Conservation (phyloP, 2,888 invertebrate genomes). For the Drosophila mettleri region DNA sequence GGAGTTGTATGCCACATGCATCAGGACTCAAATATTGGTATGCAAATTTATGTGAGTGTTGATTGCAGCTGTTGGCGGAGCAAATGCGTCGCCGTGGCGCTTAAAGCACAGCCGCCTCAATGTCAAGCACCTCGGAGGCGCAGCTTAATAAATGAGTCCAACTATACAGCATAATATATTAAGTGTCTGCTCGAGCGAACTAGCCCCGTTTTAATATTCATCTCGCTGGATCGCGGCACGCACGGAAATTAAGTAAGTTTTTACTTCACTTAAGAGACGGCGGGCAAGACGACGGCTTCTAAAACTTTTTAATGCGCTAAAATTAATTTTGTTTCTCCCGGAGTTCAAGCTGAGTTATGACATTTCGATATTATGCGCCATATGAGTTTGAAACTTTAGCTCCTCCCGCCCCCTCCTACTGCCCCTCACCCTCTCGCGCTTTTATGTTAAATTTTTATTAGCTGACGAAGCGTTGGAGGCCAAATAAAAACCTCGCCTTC, state of each 20-base stretch:
- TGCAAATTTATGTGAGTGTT: constrained; percentile 78
- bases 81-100: constrained; percentile 9
- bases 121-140: constrained; percentile 41
- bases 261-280: constrained; percentile 30
- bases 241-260: constrained; percentile 59
- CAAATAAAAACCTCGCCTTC: constrained; percentile 42
- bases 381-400: constrained; percentile 54
- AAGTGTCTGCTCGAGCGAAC: constrained; percentile 21
- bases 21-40: constrained; percentile 57
- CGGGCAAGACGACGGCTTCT: constrained; percentile 10
- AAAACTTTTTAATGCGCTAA: constrained; percentile 65
- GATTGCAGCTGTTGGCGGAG: constrained; percentile 64
- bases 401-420: neutral
- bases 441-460: constrained; percentile 63
- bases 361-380: constrained; percentile 67
- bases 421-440: neutral
- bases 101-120: constrained; percentile 34
- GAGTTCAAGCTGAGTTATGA: constrained; percentile 66
- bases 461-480: constrained; percentile 47
- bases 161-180: constrained; percentile 62
- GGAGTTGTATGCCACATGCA: constrained; percentile 43
- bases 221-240: constrained; percentile 34
- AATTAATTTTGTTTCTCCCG: constrained; percentile 71
- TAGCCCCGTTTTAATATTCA: constrained; percentile 54
- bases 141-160: constrained; percentile 22